Base-by-base conservation (phyloP, 2,797 vertebrate genomes). In the Dipus sagitta region DNA sequence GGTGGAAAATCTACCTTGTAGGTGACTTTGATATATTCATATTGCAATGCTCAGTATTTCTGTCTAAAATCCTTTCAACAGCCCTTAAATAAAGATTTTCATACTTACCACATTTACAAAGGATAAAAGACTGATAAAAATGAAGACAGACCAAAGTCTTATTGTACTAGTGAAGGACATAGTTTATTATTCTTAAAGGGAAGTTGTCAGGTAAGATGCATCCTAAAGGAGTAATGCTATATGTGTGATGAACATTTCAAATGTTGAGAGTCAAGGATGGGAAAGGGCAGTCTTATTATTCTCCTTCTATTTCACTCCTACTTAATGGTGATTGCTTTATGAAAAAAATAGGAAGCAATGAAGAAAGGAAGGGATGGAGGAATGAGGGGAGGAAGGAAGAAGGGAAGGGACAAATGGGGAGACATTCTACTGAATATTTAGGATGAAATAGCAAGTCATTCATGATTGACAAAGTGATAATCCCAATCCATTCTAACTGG, bases 91-190 rank as follows among this genome's bases (percentile, higher is more conserved):
- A 72, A 89, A 42, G n/a, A 92, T 86, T 88, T 0, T 88, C 24
- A 65, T 75, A 60, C 5, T 94, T 95, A 94, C 14, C 65, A 28
- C 4, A n/a, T 8, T 90, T 94, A 93, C 67, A 70, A 87, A 95
- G 75, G 52, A 93, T 90, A 90, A 94, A 90, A 42, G 72, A 70
- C 62, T 76, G 52, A 92, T 95, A 94, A 94, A 93, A 92, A 34
- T 2, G 58, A 92, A 86, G 76, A 65, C 30, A 94, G 58, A 92
- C 20, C 12, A 42, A 95, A 92, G 58, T 87, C 42, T 86, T 38
- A 85, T 83, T 94, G 92, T 72, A 77, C 42, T 77, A 75, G 60
- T 79, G 62, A 94, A 94, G 77, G 88, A 87, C 71, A 67, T 13
- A 65, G 78, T 65, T 58, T 95, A 74, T 54, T 96, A 91, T 90